Base-by-base conservation (phyloP, 2,888 invertebrate species). In the Lamellibrachia columna region DNA sequence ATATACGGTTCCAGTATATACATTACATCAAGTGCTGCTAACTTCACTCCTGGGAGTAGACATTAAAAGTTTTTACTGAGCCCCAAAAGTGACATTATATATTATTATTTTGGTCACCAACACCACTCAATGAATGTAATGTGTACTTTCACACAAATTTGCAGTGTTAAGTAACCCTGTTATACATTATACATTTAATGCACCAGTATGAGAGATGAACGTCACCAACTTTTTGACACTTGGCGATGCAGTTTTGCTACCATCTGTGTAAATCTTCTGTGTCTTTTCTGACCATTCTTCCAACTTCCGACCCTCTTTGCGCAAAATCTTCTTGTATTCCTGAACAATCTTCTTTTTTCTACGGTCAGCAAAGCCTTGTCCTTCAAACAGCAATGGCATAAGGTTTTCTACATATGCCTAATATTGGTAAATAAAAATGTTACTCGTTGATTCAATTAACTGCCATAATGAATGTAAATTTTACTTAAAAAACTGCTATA, bases 231-330 rank as follows among this genome's bases (percentile, higher is more conserved):
- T 75, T 75, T 75, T 75, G 15, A 75, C 22, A 22, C 22, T 75
- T 75, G 75, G 75, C n/a, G 75, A 22, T 75, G 75, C 75, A 75
- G 75, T 75, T 75, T 75, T 75, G 75, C n/a, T n/a, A 1, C 22
- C 75, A 22, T 75, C 75, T 22, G 75, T 75, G 75, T 75, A 75
- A 75, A 75, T 75, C 75, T 75, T 75, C 15, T 75, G 75, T 22
- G 22, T 75, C 75, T 75, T 75, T 75, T 75, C 75, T 75, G 75
- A 75, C 75, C 75, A 75, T 75, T 75, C 75, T 22, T 75, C 75
- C 75, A 75, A 75, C 22, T 75, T 75, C 75, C 75, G 75, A 75
- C 75, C 75, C 75, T 75, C 75, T 75, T 75, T 75, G 75, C 75
- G 75, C 75, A 75, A 15, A 22, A 75, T 75, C 75, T 75, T 75